These are phyloP conservation scores for Epinephelus fuscoguttatus DNA, from an alignment of 2,113 vertebrate species.

Conservation along the genomic window DNA sequence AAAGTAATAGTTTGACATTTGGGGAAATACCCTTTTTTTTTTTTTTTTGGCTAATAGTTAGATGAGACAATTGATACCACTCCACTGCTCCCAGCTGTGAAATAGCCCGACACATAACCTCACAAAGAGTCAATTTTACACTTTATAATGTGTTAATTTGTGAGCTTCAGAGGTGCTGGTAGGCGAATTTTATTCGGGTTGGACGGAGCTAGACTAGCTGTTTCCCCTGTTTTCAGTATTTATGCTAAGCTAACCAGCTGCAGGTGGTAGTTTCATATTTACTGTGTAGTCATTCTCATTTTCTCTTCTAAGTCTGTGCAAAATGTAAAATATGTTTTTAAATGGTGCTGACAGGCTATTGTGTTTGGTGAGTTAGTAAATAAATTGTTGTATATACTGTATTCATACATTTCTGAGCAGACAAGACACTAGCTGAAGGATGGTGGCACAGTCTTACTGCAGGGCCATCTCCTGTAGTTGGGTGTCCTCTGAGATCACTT, in stretches of 20 bases:
- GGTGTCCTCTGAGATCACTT: constrained; percentile 51
- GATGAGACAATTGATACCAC: not conserved
- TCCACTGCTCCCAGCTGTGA: not conserved
- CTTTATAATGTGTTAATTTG: not conserved
- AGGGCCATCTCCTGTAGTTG: constrained; percentile 14
- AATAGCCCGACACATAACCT: not conserved
- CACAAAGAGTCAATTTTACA: not conserved
- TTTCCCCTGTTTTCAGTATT: not conserved
- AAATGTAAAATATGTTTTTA: not conserved
- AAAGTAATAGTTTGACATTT: not conserved
- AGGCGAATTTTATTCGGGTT: not conserved
- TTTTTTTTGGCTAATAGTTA: not conserved
- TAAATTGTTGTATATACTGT: not conserved
- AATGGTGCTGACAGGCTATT: not conserved
- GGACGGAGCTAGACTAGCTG: not conserved
- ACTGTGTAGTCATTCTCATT: not conserved
- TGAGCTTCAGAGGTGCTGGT: not conserved
- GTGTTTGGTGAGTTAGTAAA: not conserved
- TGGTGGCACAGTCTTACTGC: constrained; percentile 18
- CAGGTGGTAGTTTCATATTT: not conserved
- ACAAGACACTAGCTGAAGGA: not conserved
- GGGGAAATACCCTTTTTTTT: not conserved
- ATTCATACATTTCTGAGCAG: not conserved
- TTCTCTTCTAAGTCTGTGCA: not conserved
- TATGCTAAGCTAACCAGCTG: not conserved